Percentiles rank a stretch among this genome's conserved stretches.
phyloP scores from a whole-genome alignment of 1,140 invertebrate genomes.

The Trissolcus basalis region DNA sequence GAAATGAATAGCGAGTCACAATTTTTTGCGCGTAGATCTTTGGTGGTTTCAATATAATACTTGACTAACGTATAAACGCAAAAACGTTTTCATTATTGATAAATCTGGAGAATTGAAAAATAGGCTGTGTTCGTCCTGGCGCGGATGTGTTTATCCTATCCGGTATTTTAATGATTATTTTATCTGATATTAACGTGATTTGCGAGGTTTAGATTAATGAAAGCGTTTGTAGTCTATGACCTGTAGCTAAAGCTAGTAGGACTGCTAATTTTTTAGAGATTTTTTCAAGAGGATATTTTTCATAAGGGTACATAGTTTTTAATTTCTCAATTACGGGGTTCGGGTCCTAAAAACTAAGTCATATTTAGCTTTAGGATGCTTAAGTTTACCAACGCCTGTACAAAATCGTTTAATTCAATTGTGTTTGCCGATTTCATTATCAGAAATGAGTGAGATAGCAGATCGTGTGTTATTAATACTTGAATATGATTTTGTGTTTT shows the following conservation, averaged over 20 bases:
- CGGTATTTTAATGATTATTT: conserved; percentile 16
- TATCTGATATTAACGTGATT: conserved; percentile 5
- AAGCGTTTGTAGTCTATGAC: no score
- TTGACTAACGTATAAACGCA: conserved; percentile 11
- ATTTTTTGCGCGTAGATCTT: not conserved
- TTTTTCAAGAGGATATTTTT: no score
- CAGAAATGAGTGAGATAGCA: no score
- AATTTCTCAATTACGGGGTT: conserved; percentile 10
- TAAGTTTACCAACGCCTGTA: conserved; percentile 21
- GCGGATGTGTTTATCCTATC: conserved; percentile 28
- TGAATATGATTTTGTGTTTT: conserved; percentile 38
- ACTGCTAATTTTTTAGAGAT: no score
- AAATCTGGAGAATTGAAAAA: conserved; percentile 34
- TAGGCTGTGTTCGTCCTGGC: not conserved
- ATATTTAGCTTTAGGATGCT: conserved; percentile 53
- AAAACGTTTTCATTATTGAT: conserved; percentile 44
- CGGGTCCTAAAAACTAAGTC: conserved; percentile 51
- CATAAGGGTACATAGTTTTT: conserved; percentile 1
- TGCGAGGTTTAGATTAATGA: no score
- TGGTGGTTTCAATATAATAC: conserved; percentile 15
- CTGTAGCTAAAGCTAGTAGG: no score
- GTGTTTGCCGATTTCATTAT: no score
- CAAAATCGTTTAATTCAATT: no score
- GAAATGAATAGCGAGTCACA: conserved; percentile 28
- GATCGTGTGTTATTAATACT: conserved; percentile 7